These are phyloP conservation scores for Ailuropoda melanoleuca DNA, from an alignment of 2,113 vertebrate species.

Conservation along the genomic window DNA sequence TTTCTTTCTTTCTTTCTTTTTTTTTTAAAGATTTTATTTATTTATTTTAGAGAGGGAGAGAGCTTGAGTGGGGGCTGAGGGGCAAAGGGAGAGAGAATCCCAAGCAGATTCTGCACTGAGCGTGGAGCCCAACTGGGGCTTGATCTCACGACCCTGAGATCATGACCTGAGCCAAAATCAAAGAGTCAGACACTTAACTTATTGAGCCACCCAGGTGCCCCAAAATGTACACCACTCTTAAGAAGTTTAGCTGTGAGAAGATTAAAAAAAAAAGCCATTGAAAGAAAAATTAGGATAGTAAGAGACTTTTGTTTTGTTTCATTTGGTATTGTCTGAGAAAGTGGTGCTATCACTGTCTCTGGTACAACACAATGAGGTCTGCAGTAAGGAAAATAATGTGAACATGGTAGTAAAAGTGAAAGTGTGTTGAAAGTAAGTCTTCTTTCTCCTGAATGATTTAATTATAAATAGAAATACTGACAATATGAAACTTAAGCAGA, in stretches of 20 bases:
- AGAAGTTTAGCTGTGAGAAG: background rate
- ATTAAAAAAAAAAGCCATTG: background rate
- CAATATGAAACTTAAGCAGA: background rate
- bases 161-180: background rate
- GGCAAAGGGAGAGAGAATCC: background rate
- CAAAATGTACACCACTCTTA: background rate
- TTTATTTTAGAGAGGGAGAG: background rate
- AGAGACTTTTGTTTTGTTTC: background rate
- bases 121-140: background rate
- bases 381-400: background rate
- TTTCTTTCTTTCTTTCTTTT: no score
- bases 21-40: background rate
- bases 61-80: background rate
- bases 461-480: background rate
- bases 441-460: background rate
- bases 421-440: background rate
- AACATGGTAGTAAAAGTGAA: background rate
- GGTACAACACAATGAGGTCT: background rate
- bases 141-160: background rate
- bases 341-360: background rate
- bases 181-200: background rate
- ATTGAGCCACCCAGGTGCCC: background rate
- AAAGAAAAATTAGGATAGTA: background rate
- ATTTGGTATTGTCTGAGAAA: background rate
- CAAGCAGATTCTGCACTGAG: background rate